Conservation (phyloP, 2,888 invertebrate genomes). For the Hyles lineata region DNA sequence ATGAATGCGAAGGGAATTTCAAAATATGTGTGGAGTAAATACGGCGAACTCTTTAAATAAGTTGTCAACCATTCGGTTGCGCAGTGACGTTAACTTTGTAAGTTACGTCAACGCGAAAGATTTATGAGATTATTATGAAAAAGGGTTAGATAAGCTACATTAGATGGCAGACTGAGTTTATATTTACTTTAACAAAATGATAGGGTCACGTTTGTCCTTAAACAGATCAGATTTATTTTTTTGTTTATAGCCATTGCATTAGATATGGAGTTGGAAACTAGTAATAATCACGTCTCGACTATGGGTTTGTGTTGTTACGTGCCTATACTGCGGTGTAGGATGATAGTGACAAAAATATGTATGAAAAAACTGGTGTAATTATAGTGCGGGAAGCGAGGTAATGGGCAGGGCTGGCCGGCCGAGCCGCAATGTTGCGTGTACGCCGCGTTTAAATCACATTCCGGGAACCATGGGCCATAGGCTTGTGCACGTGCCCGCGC, state of each 20-base stretch:
- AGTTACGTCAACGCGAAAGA: conserved; percentile 19
- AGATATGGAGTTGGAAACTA: neutral
- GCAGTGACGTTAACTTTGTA: conserved; percentile 1
- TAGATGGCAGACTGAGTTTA: conserved; percentile 5
- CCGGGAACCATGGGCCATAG: conserved; percentile 61
- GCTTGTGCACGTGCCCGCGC: conserved; percentile 54
- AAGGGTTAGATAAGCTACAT: conserved; percentile 16
- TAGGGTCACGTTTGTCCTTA: neutral
- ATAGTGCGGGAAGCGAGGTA: conserved; percentile 28
- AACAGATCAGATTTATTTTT: neutral
- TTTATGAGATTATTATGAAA: conserved; percentile 8
- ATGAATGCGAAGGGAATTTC: conserved; percentile 40
- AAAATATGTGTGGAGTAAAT: neutral
- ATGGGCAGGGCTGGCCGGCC: conserved; percentile 28
- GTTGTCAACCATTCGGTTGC: conserved; percentile 12
- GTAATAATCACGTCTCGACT: neutral
- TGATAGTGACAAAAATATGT: conserved; percentile 20
- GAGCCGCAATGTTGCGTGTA: conserved; percentile 44
- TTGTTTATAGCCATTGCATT: neutral
- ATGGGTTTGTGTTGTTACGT: neutral
- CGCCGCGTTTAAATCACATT: conserved; percentile 56
- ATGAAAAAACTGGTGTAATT: conserved; percentile 24
- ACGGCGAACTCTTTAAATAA: conserved; percentile 20
- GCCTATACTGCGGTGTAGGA: neutral
- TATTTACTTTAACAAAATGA: neutral